These are phyloP conservation scores for Lindbergichthys nudifrons DNA, from an alignment of 2,797 vertebrate genomes.

Conservation along the genomic window DNA sequence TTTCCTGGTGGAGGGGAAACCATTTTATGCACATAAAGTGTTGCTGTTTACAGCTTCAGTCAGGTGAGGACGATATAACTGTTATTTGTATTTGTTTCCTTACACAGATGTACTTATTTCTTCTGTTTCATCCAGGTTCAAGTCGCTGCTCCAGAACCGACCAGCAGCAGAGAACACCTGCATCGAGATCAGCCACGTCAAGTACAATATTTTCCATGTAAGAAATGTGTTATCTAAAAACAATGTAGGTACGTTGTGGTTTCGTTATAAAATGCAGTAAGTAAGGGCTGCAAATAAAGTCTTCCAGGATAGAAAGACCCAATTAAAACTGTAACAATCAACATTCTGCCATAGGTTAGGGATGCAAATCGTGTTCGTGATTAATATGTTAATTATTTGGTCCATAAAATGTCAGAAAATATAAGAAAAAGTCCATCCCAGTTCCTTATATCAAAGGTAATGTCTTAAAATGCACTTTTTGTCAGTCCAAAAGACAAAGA, in stretches of 20 bases:
- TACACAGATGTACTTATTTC: not conserved
- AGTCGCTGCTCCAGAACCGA: conserved; percentile 95
- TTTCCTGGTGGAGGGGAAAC: conserved; percentile 88
- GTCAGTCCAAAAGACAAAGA: too few species aligned
- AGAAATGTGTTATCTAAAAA: conserved; percentile 3
- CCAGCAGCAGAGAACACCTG: conserved; percentile 94
- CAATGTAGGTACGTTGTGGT: not conserved
- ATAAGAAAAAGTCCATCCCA: too few species aligned
- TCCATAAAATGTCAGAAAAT: too few species aligned
- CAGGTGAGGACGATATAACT: conserved; percentile 65
- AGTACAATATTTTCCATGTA: conserved; percentile 88
- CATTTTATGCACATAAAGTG: conserved; percentile 88
- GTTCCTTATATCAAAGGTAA: too few species aligned
- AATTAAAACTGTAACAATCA: too few species aligned
- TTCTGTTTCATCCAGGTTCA: conserved; percentile 87
- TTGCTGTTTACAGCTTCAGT: conserved; percentile 86
- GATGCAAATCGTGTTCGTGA: too few species aligned
- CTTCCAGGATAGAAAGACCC: too few species aligned
- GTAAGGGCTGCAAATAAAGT: too few species aligned
- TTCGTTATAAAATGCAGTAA: not conserved
- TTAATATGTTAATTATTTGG: too few species aligned
- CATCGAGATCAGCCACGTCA: conserved; percentile 98
- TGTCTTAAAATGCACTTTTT: too few species aligned
- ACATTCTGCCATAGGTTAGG: too few species aligned
- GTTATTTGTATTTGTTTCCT: not conserved